Percentiles rank a stretch among this genome's conserved stretches.
These are phyloP conservation scores for Psilopsiagon aurifrons DNA, from an alignment of 2,113 vertebrate species.

Conservation along the genomic window DNA sequence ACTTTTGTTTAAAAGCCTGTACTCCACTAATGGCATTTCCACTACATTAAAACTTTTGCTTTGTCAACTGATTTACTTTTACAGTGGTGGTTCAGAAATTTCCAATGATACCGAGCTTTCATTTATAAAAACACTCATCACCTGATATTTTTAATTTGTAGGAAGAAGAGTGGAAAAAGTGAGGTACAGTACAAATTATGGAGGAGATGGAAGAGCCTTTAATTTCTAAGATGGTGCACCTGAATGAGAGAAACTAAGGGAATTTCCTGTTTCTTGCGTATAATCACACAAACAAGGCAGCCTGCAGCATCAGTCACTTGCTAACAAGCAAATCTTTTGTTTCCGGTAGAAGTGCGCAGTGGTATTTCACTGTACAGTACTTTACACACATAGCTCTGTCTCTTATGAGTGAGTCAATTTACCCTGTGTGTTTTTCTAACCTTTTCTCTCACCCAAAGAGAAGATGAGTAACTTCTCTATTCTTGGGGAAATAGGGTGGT, in stretches of 20 bases:
- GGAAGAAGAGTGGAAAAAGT: background rate
- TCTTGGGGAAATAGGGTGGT: background rate
- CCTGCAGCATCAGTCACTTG: background rate
- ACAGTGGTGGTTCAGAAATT: background rate
- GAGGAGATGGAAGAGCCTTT: background rate
- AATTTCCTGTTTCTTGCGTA: background rate
- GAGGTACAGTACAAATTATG: background rate
- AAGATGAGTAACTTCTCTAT: slow-evolving; percentile 20
- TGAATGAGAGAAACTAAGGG: background rate
- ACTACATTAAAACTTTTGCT: background rate
- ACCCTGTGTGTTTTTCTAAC: background rate
- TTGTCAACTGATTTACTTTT: background rate
- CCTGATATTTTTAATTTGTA: background rate
- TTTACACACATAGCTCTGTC: background rate
- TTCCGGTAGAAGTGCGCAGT: background rate
- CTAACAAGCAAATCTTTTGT: background rate
- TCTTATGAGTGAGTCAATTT: background rate
- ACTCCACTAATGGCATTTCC: background rate
- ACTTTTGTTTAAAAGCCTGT: background rate
- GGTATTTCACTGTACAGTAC: background rate
- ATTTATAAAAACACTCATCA: background rate
- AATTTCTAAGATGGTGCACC: background rate
- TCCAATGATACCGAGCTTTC: background rate
- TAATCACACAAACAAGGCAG: background rate
- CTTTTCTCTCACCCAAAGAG: background rate